Evolutionary conservation across 2,797 vertebrate species (phyloP), one percentile per base, ranked within the genome.

Genomic region (Enteromius paludinosus): DNA sequence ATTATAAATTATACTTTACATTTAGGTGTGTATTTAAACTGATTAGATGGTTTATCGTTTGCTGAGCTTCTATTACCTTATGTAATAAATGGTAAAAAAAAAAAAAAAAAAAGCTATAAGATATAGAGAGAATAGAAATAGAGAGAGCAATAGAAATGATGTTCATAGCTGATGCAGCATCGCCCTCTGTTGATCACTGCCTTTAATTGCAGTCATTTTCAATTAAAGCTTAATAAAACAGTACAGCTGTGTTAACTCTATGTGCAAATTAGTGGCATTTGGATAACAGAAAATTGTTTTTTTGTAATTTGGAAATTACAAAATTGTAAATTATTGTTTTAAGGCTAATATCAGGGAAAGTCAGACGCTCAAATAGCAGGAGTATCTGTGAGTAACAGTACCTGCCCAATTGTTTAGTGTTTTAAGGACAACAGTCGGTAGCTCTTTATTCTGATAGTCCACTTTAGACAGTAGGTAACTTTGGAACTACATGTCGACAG

Each of bases 1-100:
- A 41, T 59, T 18, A 8, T 25, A 45, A 59, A 56, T 25, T 10
- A 3, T 38, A 56, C 17, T 10, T 54, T 43, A 43, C 1, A 33
- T n/a, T 47, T 11, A 25, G 43, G 23, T 3, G 14, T 3, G 11
- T 41, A 23, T 43, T 43, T n/a, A 18, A 28, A 47, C 45, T 17
- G 0, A 59, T 25, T 5, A 2, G 11, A 28, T 66, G 64, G 4
- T 14, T 35, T 54, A 33, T 72, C 0, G 14, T 72, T 56, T 38
- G 30, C 12, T 54, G 11, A 23, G 15, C 23, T 72, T 73, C 12
- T 54, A 15, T 54, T 12, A 54, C 23, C 0, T 83, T 89, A 85
- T 9, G 83, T 81, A 72, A 87, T 5, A 10, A 69, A 68, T 86
- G 59, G n/a, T n/a, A n/a, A n/a, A n/a, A n/a, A n/a, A n/a, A n/a